These are phyloP conservation scores for Vanessa tameamea DNA, from an alignment of 1,140 invertebrate species.

Conservation along the genomic window DNA sequence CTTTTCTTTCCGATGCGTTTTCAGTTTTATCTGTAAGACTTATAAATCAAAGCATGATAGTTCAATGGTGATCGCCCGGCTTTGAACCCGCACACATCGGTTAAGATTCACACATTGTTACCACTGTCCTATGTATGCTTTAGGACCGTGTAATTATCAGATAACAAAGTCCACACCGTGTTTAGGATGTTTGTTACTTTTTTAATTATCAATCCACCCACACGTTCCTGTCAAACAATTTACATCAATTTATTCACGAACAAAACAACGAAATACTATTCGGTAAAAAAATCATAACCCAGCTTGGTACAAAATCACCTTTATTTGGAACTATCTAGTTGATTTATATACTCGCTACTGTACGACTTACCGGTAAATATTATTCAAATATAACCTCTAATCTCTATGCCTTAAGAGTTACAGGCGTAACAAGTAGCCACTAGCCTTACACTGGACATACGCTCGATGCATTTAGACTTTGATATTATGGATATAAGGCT, in stretches of 20 bases:
- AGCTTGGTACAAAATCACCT: conserved; percentile 48
- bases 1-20: too few species aligned
- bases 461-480: background rate
- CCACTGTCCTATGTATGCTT: too few species aligned
- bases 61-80: too few species aligned
- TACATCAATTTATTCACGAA: conserved; percentile 1
- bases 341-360: conserved; percentile 53
- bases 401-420: background rate
- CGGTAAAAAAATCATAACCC: conserved; percentile 29
- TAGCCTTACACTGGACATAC: background rate
- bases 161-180: too few species aligned
- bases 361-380: background rate
- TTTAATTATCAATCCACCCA: too few species aligned
- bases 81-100: too few species aligned
- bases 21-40: too few species aligned
- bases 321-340: conserved; percentile 55
- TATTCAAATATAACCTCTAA: background rate
- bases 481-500: background rate
- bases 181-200: too few species aligned
- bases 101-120: too few species aligned
- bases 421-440: conserved; percentile 2
- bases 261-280: conserved; percentile 22
- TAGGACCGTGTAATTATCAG: too few species aligned
- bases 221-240: background rate
- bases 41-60: too few species aligned